Conservation (phyloP, 2,797 vertebrate species). For the Acanthiza pusilla region DNA sequence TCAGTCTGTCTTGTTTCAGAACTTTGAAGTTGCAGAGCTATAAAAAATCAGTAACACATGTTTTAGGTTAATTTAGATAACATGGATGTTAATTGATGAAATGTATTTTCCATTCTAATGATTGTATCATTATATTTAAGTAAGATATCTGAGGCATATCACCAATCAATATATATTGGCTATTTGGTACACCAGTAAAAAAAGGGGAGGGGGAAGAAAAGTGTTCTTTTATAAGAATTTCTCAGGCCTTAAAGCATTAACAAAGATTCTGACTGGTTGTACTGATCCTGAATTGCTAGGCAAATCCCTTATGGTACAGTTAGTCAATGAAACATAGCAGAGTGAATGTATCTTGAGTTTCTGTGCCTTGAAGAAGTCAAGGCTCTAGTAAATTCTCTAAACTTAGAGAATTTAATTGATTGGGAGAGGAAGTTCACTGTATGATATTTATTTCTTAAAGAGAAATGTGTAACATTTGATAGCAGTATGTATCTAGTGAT, state of each 20-base stretch:
- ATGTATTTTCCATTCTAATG: slow-evolving; percentile 22
- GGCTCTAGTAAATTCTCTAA: not conserved
- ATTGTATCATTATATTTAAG: slow-evolving; percentile 25
- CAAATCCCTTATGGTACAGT: not conserved
- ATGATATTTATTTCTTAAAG: not conserved
- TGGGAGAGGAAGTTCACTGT: not conserved
- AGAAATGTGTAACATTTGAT: not conserved
- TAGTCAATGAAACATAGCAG: not conserved
- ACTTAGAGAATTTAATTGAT: not conserved
- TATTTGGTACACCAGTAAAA: not conserved
- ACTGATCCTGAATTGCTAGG: not conserved
- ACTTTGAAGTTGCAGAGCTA: not conserved
- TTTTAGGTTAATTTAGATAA: slow-evolving; percentile 37
- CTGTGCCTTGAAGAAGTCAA: not conserved
- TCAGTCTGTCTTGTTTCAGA: not conserved
- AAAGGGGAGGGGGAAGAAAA: not conserved
- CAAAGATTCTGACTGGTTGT: not conserved
- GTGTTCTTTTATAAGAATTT: not conserved
- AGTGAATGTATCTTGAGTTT: not conserved
- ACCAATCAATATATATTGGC: not conserved
- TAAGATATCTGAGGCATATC: not conserved
- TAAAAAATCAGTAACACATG: not conserved
- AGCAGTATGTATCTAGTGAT: not conserved
- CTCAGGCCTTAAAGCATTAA: not conserved
- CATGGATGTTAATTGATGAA: slow-evolving; percentile 20